These are phyloP conservation scores for Phalacrocorax carbo DNA, from an alignment of 2,113 vertebrate genomes.

Conservation along the genomic window DNA sequence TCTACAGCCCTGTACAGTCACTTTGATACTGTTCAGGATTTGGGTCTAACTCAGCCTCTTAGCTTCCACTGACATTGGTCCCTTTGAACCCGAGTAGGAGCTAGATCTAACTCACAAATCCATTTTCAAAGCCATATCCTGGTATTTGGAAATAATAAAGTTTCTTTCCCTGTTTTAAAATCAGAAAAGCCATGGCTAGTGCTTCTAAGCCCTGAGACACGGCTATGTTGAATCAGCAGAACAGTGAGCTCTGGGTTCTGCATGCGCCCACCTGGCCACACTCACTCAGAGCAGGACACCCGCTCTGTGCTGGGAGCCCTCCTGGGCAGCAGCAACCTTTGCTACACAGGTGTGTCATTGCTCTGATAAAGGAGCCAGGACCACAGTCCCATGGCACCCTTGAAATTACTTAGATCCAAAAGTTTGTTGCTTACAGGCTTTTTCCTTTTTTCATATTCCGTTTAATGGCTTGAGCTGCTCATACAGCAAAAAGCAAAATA, in stretches of 20 bases:
- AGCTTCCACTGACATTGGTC: fast-evolving
- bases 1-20: neutral
- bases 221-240: neutral
- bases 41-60: neutral
- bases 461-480: neutral
- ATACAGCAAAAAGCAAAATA: neutral
- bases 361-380: neutral
- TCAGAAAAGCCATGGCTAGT: neutral
- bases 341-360: no score
- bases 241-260: neutral
- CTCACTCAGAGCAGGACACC: fast-evolving
- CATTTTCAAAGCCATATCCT: neutral
- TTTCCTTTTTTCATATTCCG: neutral
- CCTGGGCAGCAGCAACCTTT: neutral
- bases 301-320: fast-evolving
- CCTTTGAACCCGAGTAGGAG: fast-evolving
- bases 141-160: neutral
- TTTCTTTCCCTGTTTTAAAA: neutral
- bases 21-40: neutral
- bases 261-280: fast-evolving
- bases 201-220: neutral
- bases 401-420: neutral
- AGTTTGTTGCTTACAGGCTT: neutral
- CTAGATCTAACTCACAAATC: neutral
- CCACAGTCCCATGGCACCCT: neutral